A percentile compares a stretch with the other conserved stretches of the same genome.
Conservation (phyloP, 2,797 vertebrate species). For the Hydrolagus colliei region DNA sequence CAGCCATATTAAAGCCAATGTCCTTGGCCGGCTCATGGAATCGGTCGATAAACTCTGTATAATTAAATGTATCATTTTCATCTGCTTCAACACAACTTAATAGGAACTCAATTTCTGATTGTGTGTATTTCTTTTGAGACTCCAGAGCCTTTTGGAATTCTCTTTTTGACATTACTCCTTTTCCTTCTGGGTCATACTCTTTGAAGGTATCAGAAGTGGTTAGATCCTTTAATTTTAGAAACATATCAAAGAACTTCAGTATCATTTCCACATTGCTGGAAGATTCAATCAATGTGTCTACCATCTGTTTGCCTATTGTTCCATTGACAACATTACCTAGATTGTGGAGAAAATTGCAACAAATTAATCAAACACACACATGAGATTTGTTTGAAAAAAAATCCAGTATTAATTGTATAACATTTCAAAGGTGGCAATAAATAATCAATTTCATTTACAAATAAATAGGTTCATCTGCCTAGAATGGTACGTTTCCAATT, state of each 20-base stretch:
- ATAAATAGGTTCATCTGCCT: no score
- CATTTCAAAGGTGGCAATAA: no score
- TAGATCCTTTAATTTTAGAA: slow-evolving; percentile 95
- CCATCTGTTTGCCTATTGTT: slow-evolving; percentile 98
- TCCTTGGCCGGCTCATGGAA: slow-evolving; percentile 97
- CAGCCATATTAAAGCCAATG: slow-evolving; percentile 94
- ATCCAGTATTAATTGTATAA: no score
- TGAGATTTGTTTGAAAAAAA: not conserved
- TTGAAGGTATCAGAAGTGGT: slow-evolving; percentile 92
- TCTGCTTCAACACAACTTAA: slow-evolving; percentile 91
- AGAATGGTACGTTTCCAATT: no score
- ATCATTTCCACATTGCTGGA: slow-evolving; percentile 98
- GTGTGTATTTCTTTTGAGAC: slow-evolving; percentile 92
- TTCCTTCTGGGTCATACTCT: slow-evolving; percentile 83
- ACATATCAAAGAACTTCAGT: slow-evolving; percentile 98
- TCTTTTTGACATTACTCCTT: slow-evolving; percentile 93
- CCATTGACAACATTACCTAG: slow-evolving; percentile 96
- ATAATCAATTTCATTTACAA: no score
- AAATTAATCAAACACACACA: slow-evolving; percentile 11
- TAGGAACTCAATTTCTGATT: slow-evolving; percentile 92
- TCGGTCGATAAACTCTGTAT: slow-evolving; percentile 84
- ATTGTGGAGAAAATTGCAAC: not conserved
- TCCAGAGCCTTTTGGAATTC: slow-evolving; percentile 99
- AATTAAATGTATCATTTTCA: slow-evolving; percentile 96
- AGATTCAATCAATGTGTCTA: slow-evolving; percentile 93